Evolutionary conservation across 2,113 vertebrate species (phyloP).

Genomic region (Ardeotis arabs): DNA sequence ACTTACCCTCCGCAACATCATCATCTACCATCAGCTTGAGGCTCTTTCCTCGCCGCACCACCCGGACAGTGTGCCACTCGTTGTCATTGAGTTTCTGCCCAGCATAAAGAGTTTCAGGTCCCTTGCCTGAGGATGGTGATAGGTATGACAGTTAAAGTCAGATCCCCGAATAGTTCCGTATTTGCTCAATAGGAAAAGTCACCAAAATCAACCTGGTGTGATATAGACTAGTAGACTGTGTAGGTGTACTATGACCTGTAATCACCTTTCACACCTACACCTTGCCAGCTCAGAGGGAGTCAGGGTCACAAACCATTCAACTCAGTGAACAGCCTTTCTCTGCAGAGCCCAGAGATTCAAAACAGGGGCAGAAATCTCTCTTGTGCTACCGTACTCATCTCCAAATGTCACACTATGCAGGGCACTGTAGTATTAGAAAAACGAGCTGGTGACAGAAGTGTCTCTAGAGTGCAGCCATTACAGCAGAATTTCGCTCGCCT

Average conservation of each 20-base stretch:
- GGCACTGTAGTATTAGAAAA: not conserved
- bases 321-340: not conserved
- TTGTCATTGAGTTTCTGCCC: slow-evolving; percentile 98
- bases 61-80: slow-evolving; percentile 94
- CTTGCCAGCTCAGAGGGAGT: not conserved
- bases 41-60: slow-evolving; percentile 91
- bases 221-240: not conserved
- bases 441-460: not conserved
- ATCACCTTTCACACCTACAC: not conserved
- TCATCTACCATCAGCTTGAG: slow-evolving; percentile 94
- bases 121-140: slow-evolving; percentile 86
- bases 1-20: slow-evolving; percentile 92
- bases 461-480: not conserved
- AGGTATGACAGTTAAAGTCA: slow-evolving; percentile 58
- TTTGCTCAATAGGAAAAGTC: not conserved
- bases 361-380: not conserved
- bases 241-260: not conserved
- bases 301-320: not conserved
- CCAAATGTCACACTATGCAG: not conserved
- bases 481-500: not conserved
- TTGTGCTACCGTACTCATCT: not conserved
- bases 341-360: not conserved
- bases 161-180: not conserved
- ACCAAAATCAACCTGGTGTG: slow-evolving; percentile 74
- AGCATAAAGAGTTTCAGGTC: slow-evolving; percentile 94